Evolutionary conservation across 2,797 vertebrate genomes (phyloP).

Genomic region (Pseudochirops cupreus): DNA sequence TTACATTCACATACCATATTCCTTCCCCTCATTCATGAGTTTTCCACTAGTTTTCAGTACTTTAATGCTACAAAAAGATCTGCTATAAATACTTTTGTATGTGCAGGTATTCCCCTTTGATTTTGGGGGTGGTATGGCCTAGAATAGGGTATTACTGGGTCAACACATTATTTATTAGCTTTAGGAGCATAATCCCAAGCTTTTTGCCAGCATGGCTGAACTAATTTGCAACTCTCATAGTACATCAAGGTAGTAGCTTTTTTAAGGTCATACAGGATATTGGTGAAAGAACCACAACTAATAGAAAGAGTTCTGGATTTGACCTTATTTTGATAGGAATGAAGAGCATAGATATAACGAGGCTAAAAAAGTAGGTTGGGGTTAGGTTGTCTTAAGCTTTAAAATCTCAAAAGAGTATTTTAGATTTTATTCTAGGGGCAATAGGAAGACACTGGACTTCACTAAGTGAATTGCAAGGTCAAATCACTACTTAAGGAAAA

Average conservation of each 20-base stretch:
- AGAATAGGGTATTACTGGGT: background rate
- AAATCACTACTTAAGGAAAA: background rate
- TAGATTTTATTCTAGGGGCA: no score
- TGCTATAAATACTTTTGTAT: background rate
- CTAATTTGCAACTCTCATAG: background rate
- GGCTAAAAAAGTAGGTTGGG: no score
- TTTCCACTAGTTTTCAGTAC: background rate
- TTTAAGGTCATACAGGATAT: background rate
- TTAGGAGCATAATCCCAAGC: background rate
- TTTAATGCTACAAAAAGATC: background rate
- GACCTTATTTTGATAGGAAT: no score
- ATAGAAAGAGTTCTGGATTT: background rate
- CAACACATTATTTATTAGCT: background rate
- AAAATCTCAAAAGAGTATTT: no score
- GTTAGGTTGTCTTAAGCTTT: no score
- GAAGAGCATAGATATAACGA: no score
- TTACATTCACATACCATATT: background rate
- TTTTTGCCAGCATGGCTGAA: background rate
- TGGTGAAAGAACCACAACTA: background rate
- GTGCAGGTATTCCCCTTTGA: background rate
- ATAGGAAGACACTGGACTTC: no score
- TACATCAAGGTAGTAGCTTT: background rate
- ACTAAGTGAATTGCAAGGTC: no score
- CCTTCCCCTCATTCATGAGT: background rate
- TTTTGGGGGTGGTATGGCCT: background rate